phyloP scores from a whole-genome alignment of 2,113 vertebrate species.

The Benitochromis conjunctus region DNA sequence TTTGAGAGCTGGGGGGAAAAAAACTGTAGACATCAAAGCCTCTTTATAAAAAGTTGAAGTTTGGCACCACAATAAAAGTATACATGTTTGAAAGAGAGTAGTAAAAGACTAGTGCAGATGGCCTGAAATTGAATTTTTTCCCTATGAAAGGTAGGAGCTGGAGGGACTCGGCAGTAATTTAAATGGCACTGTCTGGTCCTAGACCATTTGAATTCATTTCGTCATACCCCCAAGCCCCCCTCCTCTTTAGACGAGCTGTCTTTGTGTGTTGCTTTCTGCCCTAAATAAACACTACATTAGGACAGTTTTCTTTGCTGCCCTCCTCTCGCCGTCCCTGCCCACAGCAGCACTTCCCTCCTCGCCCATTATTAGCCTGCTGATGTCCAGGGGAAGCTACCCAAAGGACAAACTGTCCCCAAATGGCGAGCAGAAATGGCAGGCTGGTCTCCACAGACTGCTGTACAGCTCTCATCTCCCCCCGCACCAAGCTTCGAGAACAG shows the following conservation, averaged over 20 bases:
- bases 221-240: slow-evolving; percentile 18
- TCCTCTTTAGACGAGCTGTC: slow-evolving; percentile 34
- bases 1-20: background rate
- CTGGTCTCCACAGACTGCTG: slow-evolving; percentile 46
- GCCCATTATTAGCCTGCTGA: slow-evolving; percentile 48
- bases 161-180: slow-evolving; percentile 30
- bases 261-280: slow-evolving; percentile 52
- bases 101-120: slow-evolving; percentile 1
- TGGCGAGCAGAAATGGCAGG: slow-evolving; percentile 43
- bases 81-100: background rate
- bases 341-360: slow-evolving; percentile 41
- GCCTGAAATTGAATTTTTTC: slow-evolving; percentile 1
- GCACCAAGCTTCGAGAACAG: slow-evolving; percentile 27
- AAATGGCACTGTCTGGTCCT: slow-evolving; percentile 34
- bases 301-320: slow-evolving; percentile 35
- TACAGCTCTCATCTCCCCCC: slow-evolving; percentile 42
- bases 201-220: slow-evolving; percentile 41
- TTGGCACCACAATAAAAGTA: background rate
- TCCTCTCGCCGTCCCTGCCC: slow-evolving; percentile 24
- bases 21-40: background rate
- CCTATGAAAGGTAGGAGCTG: slow-evolving; percentile 19
- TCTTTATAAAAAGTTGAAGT: background rate
- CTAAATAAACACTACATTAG: slow-evolving; percentile 65
- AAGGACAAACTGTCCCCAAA: slow-evolving; percentile 62
- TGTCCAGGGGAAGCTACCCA: slow-evolving; percentile 32